phyloP scores from a whole-genome alignment of 2,113 vertebrate genomes.

The Dipodomys merriami region DNA sequence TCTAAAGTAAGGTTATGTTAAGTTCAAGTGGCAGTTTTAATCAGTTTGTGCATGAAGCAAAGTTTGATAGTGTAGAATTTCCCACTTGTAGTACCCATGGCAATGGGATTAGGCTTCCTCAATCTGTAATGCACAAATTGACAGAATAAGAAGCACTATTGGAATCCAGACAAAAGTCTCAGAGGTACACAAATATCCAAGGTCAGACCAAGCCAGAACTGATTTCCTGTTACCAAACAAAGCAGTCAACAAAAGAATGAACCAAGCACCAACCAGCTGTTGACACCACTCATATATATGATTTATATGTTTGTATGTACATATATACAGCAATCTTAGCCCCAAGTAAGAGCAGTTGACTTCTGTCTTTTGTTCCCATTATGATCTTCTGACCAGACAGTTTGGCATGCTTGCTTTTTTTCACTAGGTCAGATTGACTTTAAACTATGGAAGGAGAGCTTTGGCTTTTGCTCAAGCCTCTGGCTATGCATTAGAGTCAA shows the following conservation, averaged over 20 bases:
- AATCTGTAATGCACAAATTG: neutral
- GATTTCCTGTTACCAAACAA: neutral
- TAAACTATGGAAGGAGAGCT: neutral
- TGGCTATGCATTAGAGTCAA: neutral
- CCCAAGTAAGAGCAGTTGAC: neutral
- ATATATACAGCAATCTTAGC: too few species aligned
- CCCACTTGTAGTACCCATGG: neutral
- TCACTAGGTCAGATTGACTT: neutral
- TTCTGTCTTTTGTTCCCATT: neutral
- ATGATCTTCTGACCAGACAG: neutral
- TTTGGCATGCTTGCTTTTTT: neutral
- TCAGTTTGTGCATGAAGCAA: neutral
- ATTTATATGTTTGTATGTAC: too few species aligned
- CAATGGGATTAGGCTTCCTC: neutral
- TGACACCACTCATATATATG: too few species aligned
- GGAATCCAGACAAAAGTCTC: neutral
- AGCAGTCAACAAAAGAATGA: neutral
- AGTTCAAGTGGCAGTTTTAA: neutral
- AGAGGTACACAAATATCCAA: neutral
- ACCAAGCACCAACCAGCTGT: neutral
- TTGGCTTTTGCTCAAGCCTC: neutral
- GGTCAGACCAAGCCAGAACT: neutral
- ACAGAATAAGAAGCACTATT: neutral
- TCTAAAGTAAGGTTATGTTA: neutral
- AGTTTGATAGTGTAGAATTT: neutral